phyloP scores from a whole-genome alignment of 2,888 invertebrate species.

The Lasioglossum villosulum region DNA sequence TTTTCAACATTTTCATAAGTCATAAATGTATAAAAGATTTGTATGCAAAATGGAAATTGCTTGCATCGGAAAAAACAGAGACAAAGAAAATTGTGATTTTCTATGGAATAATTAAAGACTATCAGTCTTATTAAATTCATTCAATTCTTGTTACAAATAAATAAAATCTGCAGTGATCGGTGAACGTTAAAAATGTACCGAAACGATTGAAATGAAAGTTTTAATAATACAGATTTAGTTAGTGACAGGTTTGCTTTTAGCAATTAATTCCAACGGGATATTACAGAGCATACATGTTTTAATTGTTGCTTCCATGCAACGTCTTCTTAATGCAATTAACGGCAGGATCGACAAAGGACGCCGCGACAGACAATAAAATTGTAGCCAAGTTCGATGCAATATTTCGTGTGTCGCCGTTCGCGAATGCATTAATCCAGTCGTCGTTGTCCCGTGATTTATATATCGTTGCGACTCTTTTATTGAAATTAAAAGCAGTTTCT shows the following conservation, averaged over 20 bases:
- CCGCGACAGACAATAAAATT: slow-evolving; percentile 27
- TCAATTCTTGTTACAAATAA: too few relatives aligned
- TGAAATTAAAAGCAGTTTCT: slow-evolving; percentile 58
- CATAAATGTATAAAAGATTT: background rate
- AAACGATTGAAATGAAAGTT: too few relatives aligned
- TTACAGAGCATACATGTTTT: background rate
- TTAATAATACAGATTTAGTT: too few relatives aligned
- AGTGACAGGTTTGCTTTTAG: too few relatives aligned
- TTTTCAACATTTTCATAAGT: too few relatives aligned
- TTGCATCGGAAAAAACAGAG: background rate
- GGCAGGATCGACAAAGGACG: slow-evolving; percentile 9
- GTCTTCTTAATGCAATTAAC: slow-evolving; percentile 21
- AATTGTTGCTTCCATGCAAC: background rate
- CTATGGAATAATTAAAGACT: background rate
- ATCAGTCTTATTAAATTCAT: background rate
- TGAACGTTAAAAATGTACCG: too few relatives aligned
- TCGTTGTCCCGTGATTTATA: slow-evolving; percentile 26
- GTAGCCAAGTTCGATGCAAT: background rate
- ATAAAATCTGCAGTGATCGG: too few relatives aligned
- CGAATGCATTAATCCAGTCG: slow-evolving; percentile 15
- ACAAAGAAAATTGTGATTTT: background rate
- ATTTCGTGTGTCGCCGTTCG: slow-evolving; percentile 1
- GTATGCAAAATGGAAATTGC: too few relatives aligned
- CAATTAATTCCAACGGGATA: too few relatives aligned
- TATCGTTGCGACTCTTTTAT: slow-evolving; percentile 36